These are phyloP conservation scores for Mionectes macconnelli DNA, from an alignment of 2,113 vertebrate species.

Conservation along the genomic window DNA sequence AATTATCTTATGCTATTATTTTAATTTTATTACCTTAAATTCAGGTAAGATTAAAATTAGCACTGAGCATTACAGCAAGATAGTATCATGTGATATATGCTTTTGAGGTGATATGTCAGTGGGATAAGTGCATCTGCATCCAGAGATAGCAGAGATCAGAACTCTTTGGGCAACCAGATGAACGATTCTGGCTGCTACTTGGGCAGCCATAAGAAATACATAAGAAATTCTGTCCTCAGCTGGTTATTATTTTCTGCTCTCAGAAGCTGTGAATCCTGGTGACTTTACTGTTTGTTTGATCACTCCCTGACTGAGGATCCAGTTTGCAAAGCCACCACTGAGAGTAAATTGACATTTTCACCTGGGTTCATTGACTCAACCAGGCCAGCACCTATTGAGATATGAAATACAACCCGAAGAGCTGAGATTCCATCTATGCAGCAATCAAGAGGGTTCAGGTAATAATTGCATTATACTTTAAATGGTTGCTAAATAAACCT, in stretches of 20 bases:
- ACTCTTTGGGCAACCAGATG: neutral
- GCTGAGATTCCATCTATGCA: neutral
- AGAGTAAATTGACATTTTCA: neutral
- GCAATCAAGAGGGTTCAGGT: neutral
- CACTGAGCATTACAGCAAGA: neutral
- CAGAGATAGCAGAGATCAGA: neutral
- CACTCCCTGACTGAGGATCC: neutral
- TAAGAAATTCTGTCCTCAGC: neutral
- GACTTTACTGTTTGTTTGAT: neutral
- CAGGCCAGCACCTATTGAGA: neutral
- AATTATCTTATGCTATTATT: neutral
- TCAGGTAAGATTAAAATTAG: neutral
- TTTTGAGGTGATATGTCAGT: neutral
- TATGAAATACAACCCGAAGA: neutral
- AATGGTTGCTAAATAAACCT: neutral
- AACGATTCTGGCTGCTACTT: neutral
- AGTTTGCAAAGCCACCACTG: neutral
- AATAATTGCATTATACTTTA: neutral
- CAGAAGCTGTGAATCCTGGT: neutral
- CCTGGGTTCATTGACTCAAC: neutral
- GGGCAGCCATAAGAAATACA: neutral
- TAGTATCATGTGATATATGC: neutral
- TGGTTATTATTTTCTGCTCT: neutral
- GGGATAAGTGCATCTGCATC: neutral
- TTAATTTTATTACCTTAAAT: neutral